Conservation (phyloP, 2,797 vertebrate genomes). For the Falco biarmicus region DNA sequence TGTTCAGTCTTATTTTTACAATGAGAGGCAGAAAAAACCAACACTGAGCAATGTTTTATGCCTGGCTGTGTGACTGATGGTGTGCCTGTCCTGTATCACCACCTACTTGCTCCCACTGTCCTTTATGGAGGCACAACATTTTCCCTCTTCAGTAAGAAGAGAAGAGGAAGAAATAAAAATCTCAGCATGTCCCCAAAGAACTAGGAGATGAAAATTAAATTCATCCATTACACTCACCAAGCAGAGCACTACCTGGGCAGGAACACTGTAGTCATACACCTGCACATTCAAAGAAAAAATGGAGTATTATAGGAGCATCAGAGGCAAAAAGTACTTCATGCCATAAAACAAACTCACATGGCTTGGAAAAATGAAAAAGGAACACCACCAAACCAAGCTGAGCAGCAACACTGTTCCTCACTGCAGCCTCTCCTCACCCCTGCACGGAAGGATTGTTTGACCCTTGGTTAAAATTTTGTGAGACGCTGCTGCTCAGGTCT, state of each 20-base stretch:
- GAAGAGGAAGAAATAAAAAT: conserved; percentile 22
- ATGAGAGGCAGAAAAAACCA: not conserved
- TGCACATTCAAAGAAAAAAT: not conserved
- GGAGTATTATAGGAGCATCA: not conserved
- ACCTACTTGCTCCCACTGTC: not conserved
- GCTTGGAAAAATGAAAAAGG: not conserved
- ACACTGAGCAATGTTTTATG: not conserved
- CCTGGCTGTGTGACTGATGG: not conserved
- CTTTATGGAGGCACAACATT: not conserved
- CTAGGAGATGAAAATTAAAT: conserved; percentile 35
- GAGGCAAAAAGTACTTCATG: not conserved
- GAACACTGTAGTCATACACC: not conserved
- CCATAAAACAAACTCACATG: not conserved
- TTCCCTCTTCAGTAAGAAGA: not conserved
- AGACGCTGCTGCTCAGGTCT: not conserved
- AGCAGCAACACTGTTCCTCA: not conserved
- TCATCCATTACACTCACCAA: conserved; percentile 28
- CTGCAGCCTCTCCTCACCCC: not conserved
- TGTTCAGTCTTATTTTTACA: not conserved
- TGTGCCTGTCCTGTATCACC: not conserved
- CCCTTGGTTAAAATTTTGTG: not conserved
- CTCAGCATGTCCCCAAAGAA: not conserved
- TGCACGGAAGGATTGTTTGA: not conserved
- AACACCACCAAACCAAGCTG: not conserved
- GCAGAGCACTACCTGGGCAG: not conserved